Percentiles rank a stretch among this genome's conserved stretches.
Conservation (phyloP, 2,888 invertebrate species). For the Cheilosia soror region DNA sequence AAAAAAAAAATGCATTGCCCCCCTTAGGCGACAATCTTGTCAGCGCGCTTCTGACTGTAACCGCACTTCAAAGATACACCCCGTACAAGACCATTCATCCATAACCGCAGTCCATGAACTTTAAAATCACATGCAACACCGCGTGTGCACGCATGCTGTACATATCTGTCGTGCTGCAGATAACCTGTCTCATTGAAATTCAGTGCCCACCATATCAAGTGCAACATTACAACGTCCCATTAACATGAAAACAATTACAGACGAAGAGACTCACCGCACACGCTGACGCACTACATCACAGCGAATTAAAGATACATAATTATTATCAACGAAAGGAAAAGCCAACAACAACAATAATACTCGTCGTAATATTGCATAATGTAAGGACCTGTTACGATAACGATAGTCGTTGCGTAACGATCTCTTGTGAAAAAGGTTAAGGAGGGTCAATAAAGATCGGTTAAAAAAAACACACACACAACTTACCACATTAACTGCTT, state of each 20-base stretch:
- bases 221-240: constrained; percentile 45
- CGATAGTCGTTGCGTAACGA: constrained; percentile 42
- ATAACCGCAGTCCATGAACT: constrained; percentile 53
- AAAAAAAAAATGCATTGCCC: constrained; percentile 4
- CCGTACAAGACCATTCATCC: constrained; percentile 10
- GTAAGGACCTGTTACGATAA: constrained; percentile 42
- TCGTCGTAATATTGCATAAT: constrained; percentile 37
- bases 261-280: constrained; percentile 12
- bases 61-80: background rate
- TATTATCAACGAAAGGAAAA: no score
- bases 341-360: constrained; percentile 19
- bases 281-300: constrained; percentile 1
- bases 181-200: constrained; percentile 67
- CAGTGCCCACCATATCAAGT: constrained; percentile 56
- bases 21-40: background rate
- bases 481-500: constrained; percentile 50
- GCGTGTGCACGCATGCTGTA: constrained; percentile 42
- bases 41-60: background rate
- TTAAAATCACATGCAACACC: constrained; percentile 55
- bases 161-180: constrained; percentile 53
- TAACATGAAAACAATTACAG: constrained; percentile 62
- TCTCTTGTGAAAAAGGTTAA: constrained; percentile 12
- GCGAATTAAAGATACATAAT: constrained; percentile 34
- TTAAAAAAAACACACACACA: background rate
- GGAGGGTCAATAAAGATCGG: background rate